A percentile compares a stretch with the other conserved stretches of the same genome.
These are phyloP conservation scores for Pimpla rufipes DNA, from an alignment of 2,888 invertebrate species.

Conservation along the genomic window DNA sequence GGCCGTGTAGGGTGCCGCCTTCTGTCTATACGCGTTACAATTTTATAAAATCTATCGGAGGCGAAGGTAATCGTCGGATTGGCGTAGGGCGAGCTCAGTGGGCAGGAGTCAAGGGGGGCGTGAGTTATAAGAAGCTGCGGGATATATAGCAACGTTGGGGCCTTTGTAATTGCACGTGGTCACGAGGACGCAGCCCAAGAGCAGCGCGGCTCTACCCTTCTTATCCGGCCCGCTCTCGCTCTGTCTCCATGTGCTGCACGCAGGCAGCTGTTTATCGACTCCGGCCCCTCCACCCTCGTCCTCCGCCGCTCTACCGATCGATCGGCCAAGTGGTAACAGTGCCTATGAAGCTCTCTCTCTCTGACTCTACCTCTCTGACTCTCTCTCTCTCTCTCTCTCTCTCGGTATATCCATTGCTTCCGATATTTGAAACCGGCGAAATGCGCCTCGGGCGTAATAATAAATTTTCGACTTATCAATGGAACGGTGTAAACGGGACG, in stretches of 20 bases:
- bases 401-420: no score
- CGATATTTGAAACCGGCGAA: no score
- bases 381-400: no score
- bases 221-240: neutral
- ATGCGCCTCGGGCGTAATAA: no score
- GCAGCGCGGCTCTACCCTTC: neutral
- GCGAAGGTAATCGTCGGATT: conserved; percentile 3
- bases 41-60: neutral
- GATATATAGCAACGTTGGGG: conserved; percentile 3
- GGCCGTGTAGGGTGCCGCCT: neutral
- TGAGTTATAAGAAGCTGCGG: conserved; percentile 9
- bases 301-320: conserved; percentile 25
- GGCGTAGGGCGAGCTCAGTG: neutral
- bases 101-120: neutral
- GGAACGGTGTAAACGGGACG: no score
- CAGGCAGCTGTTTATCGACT: conserved; percentile 45
- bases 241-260: conserved; percentile 31
- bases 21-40: neutral
- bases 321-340: conserved; percentile 7
- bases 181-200: neutral
- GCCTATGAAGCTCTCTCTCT: conserved; percentile 10
- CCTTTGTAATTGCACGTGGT: conserved; percentile 26
- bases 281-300: conserved; percentile 3
- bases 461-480: no score
- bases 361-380: neutral